Conservation (phyloP, 2,888 invertebrate species). For the Masnerella sp. region DNA sequence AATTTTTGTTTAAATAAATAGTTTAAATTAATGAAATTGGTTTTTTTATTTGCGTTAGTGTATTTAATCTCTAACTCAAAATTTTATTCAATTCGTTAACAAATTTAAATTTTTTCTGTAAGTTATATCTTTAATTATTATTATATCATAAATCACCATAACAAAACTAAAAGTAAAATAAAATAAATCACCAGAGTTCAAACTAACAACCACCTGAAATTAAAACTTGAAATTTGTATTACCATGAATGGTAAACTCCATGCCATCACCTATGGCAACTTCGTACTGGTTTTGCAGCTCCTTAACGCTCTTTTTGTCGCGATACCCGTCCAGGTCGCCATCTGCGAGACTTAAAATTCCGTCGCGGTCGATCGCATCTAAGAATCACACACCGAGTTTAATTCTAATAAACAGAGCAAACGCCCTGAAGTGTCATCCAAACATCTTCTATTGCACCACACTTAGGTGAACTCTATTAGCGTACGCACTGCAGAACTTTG, state of each 20-base stretch:
- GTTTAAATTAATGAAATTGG: too few species aligned
- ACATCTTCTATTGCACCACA: constrained; percentile 61
- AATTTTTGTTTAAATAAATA: too few species aligned
- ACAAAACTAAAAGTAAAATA: too few species aligned
- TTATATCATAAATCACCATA: too few species aligned
- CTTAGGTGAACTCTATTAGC: constrained; percentile 54
- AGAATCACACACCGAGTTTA: constrained; percentile 70
- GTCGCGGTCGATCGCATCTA: constrained; percentile 81
- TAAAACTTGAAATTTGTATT: background rate
- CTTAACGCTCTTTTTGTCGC: constrained; percentile 91
- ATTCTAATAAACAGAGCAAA: constrained; percentile 50
- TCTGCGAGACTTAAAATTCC: constrained; percentile 87
- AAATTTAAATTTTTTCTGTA: too few species aligned
- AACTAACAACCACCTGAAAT: background rate
- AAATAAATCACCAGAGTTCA: too few species aligned
- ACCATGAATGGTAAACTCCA: constrained; percentile 96
- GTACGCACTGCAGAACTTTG: constrained; percentile 57
- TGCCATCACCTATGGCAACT: constrained; percentile 94
- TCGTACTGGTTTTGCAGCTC: constrained; percentile 86
- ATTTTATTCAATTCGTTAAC: too few species aligned
- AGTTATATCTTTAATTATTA: too few species aligned
- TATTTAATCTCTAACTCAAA: too few species aligned
- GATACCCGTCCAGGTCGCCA: constrained; percentile 85
- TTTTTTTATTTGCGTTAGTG: too few species aligned
- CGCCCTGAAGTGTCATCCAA: constrained; percentile 42